These are phyloP conservation scores for Kobus ellipsiprymnus DNA, from an alignment of 2,113 vertebrate species.

Conservation along the genomic window DNA sequence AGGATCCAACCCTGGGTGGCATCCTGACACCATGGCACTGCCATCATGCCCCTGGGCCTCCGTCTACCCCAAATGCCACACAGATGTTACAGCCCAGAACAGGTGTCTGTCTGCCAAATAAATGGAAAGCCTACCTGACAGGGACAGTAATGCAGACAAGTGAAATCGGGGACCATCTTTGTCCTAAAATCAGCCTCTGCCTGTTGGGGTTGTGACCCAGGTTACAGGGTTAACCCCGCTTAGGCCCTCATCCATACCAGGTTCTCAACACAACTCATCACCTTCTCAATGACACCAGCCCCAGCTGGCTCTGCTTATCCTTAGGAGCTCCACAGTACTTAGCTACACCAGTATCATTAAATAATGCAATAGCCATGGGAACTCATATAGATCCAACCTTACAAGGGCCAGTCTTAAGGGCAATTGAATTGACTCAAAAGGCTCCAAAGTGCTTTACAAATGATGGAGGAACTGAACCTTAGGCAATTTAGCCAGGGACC, in stretches of 20 bases:
- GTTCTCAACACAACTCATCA: rapidly evolving
- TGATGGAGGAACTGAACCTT: background rate
- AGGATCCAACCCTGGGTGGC: background rate
- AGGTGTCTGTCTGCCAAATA: background rate
- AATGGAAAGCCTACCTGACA: background rate
- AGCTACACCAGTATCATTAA: background rate
- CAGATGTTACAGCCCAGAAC: background rate
- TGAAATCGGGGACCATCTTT: background rate
- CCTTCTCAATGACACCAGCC: background rate
- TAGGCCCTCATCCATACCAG: rapidly evolving
- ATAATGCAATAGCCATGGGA: background rate
- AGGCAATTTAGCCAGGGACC: background rate
- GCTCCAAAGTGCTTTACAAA: background rate
- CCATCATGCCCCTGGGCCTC: background rate
- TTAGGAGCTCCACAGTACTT: background rate
- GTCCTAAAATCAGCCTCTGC: background rate
- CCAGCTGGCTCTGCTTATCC: background rate
- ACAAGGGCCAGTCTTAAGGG: background rate
- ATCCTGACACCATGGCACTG: background rate
- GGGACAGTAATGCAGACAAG: background rate
- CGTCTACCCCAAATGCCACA: rapidly evolving
- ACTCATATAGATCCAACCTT: background rate
- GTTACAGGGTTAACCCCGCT: background rate
- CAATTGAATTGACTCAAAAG: background rate
- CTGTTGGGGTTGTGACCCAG: background rate